phyloP scores from a whole-genome alignment of 2,113 vertebrate species.

The Stercorarius parasiticus region DNA sequence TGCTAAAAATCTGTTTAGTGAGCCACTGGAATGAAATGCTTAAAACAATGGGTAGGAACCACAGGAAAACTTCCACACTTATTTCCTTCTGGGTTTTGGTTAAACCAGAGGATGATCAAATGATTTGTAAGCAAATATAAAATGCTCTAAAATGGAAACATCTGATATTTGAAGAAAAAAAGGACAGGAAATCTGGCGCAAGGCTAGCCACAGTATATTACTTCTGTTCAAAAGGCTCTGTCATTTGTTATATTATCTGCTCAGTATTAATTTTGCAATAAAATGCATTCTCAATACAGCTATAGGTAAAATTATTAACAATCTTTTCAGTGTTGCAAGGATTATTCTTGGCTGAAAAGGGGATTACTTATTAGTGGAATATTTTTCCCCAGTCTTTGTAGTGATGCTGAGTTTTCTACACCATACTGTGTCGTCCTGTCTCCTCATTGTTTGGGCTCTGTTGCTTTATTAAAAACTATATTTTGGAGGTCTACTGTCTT shows the following conservation, averaged over 20 bases:
- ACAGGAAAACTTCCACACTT: neutral
- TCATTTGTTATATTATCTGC: neutral
- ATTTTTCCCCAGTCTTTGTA: neutral
- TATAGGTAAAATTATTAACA: neutral
- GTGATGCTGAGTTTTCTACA: neutral
- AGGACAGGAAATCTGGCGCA: neutral
- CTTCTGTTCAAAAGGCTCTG: neutral
- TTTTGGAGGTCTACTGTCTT: neutral
- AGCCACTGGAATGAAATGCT: neutral
- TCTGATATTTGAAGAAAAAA: neutral
- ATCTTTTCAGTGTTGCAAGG: neutral
- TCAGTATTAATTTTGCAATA: neutral
- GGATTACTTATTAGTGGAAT: neutral
- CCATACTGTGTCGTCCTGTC: neutral
- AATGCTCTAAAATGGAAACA: neutral
- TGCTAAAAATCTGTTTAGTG: neutral
- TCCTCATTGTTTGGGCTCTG: neutral
- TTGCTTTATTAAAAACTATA: neutral
- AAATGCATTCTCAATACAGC: neutral
- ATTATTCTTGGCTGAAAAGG: neutral
- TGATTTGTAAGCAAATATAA: neutral
- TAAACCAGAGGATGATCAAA: neutral
- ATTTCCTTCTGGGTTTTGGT: neutral
- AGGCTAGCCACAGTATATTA: neutral
- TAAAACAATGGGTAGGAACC: neutral